These are phyloP conservation scores for Hybognathus amarus DNA, from an alignment of 2,797 vertebrate species.

Conservation along the genomic window DNA sequence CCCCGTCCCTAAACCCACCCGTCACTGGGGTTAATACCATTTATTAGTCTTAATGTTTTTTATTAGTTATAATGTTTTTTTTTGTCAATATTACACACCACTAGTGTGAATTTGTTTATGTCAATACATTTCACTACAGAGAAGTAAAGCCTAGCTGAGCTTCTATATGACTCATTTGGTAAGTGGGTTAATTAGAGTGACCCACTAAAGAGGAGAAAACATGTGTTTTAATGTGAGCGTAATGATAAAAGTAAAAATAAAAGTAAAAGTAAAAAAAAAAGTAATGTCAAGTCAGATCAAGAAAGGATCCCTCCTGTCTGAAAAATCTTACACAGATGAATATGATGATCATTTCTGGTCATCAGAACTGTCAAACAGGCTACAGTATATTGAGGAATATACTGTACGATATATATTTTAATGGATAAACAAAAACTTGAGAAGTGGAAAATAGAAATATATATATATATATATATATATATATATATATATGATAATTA, in stretches of 20 bases:
- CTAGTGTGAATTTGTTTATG: slow-evolving; percentile 14
- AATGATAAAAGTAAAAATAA: slow-evolving; percentile 53
- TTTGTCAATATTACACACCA: not conserved
- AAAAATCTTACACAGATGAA: not conserved
- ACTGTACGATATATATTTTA: not conserved
- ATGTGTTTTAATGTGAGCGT: slow-evolving; percentile 47
- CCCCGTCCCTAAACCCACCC: no score
- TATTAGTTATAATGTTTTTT: no score
- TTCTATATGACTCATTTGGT: slow-evolving; percentile 48
- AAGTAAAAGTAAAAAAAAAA: no score
- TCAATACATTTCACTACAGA: not conserved
- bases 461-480: no score
- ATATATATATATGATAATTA: no score
- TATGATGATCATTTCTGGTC: not conserved
- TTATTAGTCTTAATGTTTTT: no score
- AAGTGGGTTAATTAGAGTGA: slow-evolving; percentile 57
- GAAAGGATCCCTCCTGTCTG: not conserved
- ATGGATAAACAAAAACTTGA: not conserved
- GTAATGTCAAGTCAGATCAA: not conserved
- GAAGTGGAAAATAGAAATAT: not conserved
- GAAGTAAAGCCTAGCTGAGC: slow-evolving; percentile 3
- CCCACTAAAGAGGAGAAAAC: slow-evolving; percentile 44
- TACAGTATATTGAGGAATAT: not conserved
- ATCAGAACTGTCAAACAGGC: not conserved
- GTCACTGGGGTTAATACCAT: no score